These are phyloP conservation scores for Rhopalosiphum padi DNA, from an alignment of 1,140 invertebrate genomes.

Conservation along the genomic window DNA sequence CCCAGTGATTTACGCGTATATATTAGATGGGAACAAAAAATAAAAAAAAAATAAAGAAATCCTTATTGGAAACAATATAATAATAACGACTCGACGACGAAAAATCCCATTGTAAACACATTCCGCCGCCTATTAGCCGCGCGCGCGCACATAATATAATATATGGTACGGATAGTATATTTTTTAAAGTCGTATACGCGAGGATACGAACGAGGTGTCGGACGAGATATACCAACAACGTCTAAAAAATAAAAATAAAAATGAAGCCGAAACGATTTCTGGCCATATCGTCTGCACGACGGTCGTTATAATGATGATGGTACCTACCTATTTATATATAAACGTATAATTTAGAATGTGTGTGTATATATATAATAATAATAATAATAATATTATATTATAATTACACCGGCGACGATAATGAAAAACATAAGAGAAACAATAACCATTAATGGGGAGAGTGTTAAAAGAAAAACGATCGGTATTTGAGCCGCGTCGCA, in stretches of 20 bases:
- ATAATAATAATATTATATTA: neutral
- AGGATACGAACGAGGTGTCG: constrained; percentile 19
- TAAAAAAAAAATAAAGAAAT: neutral
- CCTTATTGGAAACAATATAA: constrained; percentile 18
- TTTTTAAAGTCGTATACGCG: neutral
- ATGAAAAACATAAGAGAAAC: neutral
- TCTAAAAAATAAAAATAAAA: neutral
- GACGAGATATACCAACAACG: constrained; percentile 2
- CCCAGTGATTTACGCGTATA: constrained; percentile 29
- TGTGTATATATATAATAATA: neutral
- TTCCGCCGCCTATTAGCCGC: neutral
- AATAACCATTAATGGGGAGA: constrained; percentile 27
- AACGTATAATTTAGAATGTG: constrained; percentile 2
- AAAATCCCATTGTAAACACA: constrained; percentile 18
- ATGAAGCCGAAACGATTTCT: neutral
- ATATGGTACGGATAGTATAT: neutral
- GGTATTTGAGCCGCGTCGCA: neutral
- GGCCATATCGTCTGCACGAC: neutral
- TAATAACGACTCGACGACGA: neutral
- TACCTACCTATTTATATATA: neutral
- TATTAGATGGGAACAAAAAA: neutral
- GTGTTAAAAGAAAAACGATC: constrained; percentile 49
- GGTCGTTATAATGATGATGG: neutral
- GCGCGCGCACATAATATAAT: too few species aligned
- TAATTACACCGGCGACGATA: constrained; percentile 18